Conservation (phyloP, 2,797 vertebrate genomes). For the Pipistrellus kuhlii region DNA sequence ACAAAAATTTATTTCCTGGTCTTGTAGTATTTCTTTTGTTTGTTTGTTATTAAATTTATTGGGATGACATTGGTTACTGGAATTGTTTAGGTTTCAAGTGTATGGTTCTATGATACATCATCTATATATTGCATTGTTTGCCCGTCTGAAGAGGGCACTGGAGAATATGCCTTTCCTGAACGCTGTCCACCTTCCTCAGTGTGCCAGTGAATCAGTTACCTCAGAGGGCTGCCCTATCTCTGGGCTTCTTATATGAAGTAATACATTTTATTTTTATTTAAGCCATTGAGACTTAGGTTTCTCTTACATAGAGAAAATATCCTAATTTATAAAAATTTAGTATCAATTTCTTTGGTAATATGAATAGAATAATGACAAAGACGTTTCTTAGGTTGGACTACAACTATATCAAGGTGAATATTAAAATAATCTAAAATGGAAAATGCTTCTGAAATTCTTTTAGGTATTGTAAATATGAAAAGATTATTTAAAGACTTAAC, state of each 20-base stretch:
- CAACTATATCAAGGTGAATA: background rate
- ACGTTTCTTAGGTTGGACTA: background rate
- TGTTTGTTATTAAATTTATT: background rate
- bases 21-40: background rate
- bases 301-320: background rate
- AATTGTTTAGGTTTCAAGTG: background rate
- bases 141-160: background rate
- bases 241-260: background rate
- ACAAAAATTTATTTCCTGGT: background rate
- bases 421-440: slow-evolving; percentile 32
- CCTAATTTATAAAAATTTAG: background rate
- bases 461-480: background rate
- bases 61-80: background rate
- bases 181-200: background rate
- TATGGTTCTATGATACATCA: background rate
- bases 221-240: background rate
- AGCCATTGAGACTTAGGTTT: background rate
- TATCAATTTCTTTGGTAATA: background rate
- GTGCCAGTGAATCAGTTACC: background rate
- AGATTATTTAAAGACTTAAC: background rate
- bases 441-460: slow-evolving; percentile 8
- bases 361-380: background rate
- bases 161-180: background rate
- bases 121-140: background rate
- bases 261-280: slow-evolving; percentile 22